phyloP scores from a whole-genome alignment of 2,797 vertebrate genomes.

The Harpagifer antarcticus region DNA sequence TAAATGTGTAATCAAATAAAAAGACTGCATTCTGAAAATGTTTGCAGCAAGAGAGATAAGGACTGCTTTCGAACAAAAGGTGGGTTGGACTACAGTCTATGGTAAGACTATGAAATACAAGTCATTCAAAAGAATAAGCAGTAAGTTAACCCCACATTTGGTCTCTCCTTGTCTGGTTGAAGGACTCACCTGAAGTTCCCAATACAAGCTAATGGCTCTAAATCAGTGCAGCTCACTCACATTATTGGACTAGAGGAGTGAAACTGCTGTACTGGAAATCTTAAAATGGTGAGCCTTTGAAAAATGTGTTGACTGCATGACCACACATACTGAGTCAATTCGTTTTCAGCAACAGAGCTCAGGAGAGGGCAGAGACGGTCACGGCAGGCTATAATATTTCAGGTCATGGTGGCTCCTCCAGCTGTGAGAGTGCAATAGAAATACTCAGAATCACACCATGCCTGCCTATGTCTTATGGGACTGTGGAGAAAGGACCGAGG shows the following conservation, averaged over 20 bases:
- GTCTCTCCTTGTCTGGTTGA: background rate
- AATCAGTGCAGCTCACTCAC: background rate
- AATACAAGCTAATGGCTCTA: background rate
- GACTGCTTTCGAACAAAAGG: too few species aligned
- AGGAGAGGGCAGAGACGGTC: conserved; percentile 31
- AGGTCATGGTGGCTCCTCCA: conserved; percentile 33
- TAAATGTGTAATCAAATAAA: background rate
- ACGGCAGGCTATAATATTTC: conserved; percentile 24
- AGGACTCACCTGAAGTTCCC: background rate
- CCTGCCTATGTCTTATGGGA: conserved; percentile 7
- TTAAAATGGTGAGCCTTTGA: conserved; percentile 14
- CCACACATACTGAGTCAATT: conserved; percentile 24
- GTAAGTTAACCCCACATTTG: too few species aligned
- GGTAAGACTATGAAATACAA: too few species aligned
- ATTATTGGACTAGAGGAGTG: background rate
- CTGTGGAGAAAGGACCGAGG: background rate
- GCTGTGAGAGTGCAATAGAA: conserved; percentile 17
- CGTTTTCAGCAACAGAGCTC: conserved; percentile 13
- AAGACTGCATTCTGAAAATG: too few species aligned
- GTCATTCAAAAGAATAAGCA: background rate
- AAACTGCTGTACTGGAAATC: background rate
- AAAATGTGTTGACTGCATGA: conserved; percentile 24
- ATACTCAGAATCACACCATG: conserved; percentile 1
- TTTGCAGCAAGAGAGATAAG: too few species aligned
- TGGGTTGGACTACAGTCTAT: too few species aligned